Base-by-base conservation (phyloP, 2,113 vertebrate genomes). In the Chaetorhynchus papuensis region DNA sequence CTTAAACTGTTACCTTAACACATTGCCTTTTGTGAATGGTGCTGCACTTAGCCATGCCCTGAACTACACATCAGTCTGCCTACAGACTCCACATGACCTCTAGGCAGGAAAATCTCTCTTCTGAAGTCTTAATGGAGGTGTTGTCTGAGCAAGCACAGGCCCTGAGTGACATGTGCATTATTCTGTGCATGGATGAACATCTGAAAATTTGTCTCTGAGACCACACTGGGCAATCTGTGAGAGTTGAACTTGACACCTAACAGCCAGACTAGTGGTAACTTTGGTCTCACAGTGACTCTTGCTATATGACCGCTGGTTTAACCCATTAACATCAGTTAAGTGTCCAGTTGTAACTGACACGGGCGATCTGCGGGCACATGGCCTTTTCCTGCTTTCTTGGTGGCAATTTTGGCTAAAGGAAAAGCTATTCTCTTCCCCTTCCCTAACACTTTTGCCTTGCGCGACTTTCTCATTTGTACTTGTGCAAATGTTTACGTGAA, bases 61-160 rank as follows among this genome's bases (percentile, higher is more conserved):
- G 1, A 84, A 65, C 77, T 61, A 26, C 63, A 76, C 74, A 91
- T 70, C 59, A 78, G 45, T 19, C 94, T 79, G 81, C 47, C 81
- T 79, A 33, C 70, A 95, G 95, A 94, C 96, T 94, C 89, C 70
- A 61, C 78, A 87, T 95, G 96, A 95, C 95, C 94, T 84, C 91
- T 49, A 76, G 81, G 87, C 94, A 96, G 91, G 91, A 97, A 96
- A 96, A 96, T 95, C 93, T 94, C 89, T 91, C 78, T 95, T 94
- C 91, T 93, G 89, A 97, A 95, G 95, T 81, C 87, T 96, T 96
- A 97, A 96, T 85, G 93, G 84, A 96, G 93, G 94, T 94, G 95
- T 97, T 72, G 89, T 82, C 89, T 95, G 95, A 96, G 94, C 81
- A 95, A 95, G 70, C 66, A 95, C 94, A 97, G 94, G 77, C 94